phyloP scores from a whole-genome alignment of 92 coral and sea anemone genomes.

The Phenganax marumi region DNA sequence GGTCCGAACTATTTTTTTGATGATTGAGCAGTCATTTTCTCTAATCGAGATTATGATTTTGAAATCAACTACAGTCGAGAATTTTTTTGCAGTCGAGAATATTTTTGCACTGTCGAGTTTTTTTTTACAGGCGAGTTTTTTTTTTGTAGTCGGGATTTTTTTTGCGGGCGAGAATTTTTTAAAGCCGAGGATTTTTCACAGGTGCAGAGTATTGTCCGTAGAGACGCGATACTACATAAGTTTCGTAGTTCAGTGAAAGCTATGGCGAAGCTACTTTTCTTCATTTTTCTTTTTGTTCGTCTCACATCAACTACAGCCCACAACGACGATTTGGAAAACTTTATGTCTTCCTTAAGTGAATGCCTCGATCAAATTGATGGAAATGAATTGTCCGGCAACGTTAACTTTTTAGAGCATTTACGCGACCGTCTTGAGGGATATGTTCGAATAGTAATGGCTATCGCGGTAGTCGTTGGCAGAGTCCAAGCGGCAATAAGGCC shows the following conservation, averaged over 20 bases:
- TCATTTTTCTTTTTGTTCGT: background rate
- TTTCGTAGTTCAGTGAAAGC: background rate
- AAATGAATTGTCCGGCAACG: conserved; percentile 6
- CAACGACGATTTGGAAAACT: conserved; percentile 1
- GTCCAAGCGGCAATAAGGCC: conserved; percentile 37
- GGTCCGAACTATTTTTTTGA: no score
- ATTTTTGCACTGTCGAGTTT: no score
- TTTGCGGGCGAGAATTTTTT: background rate
- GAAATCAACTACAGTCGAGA: no score
- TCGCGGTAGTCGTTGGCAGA: conserved; percentile 30
- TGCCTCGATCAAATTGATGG: conserved; percentile 4
- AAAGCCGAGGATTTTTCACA: background rate
- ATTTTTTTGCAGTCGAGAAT: no score
- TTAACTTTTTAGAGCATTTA: background rate
- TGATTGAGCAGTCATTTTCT: no score
- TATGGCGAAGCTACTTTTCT: background rate
- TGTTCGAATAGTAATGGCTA: conserved; percentile 40
- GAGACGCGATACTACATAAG: no score
- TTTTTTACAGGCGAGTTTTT: no score
- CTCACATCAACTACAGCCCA: background rate
- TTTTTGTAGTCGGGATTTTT: background rate
- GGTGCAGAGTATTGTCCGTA: no score
- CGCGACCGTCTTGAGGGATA: conserved; percentile 30
- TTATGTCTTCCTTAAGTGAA: background rate
- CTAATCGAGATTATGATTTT: no score